Evolutionary conservation across 2,113 vertebrate species (phyloP).

Genomic region (Paratilapia polleni): DNA sequence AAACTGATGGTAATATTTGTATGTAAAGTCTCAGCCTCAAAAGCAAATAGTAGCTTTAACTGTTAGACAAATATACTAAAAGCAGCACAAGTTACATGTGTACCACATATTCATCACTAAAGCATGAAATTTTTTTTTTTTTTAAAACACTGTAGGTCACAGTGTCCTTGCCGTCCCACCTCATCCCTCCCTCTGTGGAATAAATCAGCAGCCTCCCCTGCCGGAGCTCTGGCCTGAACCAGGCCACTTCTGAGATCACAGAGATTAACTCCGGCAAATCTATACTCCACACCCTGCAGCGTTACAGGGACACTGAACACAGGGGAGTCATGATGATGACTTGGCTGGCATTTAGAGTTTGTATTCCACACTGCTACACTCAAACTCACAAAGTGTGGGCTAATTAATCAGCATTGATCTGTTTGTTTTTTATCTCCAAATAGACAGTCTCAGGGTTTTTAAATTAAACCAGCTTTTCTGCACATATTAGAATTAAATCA

Average conservation of each 20-base stretch:
- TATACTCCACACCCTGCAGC: slow-evolving; percentile 26
- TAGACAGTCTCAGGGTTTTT: not conserved
- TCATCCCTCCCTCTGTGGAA: slow-evolving; percentile 19
- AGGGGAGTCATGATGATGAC: slow-evolving; percentile 15
- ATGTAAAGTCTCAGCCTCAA: not conserved
- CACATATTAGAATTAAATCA: slow-evolving; percentile 6
- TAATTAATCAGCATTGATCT: slow-evolving; percentile 48
- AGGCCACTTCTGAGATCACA: slow-evolving; percentile 37
- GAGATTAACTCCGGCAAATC: slow-evolving; percentile 48
- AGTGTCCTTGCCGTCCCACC: slow-evolving; percentile 43
- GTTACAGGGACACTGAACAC: slow-evolving; percentile 16
- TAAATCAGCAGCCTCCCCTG: slow-evolving; percentile 33
- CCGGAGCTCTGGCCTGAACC: slow-evolving; percentile 10
- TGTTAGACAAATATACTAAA: not conserved
- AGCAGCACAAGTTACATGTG: not conserved
- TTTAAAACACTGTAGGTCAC: slow-evolving; percentile 22
- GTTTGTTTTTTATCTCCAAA: slow-evolving; percentile 26
- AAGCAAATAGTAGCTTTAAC: not conserved
- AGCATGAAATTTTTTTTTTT: not conserved
- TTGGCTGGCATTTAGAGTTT: slow-evolving; percentile 36
- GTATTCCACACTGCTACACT: slow-evolving; percentile 5
- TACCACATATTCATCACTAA: not conserved
- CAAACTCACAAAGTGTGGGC: slow-evolving; percentile 23
- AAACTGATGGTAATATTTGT: not conserved
- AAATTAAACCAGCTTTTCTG: slow-evolving; percentile 3